Evolutionary conservation across 2,888 invertebrate species (phyloP).

Genomic region (Electrophaes corylata): DNA sequence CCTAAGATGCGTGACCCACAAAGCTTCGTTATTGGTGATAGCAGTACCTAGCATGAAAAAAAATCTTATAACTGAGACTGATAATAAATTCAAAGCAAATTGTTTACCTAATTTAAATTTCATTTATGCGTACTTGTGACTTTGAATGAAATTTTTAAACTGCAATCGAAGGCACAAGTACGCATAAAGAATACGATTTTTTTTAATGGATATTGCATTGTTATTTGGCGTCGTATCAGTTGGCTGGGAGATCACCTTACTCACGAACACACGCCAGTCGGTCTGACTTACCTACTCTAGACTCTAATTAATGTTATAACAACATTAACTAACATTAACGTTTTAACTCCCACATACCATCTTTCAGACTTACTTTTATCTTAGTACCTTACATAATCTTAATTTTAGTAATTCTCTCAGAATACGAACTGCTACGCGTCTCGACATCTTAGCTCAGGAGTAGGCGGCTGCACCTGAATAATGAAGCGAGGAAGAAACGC

Average conservation of each 20-base stretch:
- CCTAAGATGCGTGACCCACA: too few relatives aligned
- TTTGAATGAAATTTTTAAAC: background rate
- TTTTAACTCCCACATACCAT: background rate
- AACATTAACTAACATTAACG: background rate
- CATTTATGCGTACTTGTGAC: background rate
- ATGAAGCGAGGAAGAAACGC: conserved; percentile 22
- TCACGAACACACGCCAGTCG: background rate
- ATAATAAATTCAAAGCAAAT: background rate
- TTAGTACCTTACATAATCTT: too few relatives aligned
- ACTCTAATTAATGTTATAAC: conserved; percentile 6
- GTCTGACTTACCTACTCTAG: background rate
- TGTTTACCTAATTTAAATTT: background rate
- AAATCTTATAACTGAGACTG: too few relatives aligned
- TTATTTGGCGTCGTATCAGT: background rate
- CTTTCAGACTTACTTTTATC: too few relatives aligned
- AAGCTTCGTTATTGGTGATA: too few relatives aligned
- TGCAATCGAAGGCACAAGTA: too few relatives aligned
- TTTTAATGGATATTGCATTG: too few relatives aligned
- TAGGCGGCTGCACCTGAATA: conserved; percentile 18
- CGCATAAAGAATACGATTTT: background rate
- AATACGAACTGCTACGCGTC: background rate
- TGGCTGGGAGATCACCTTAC: background rate
- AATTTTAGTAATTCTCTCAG: background rate
- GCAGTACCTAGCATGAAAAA: too few relatives aligned
- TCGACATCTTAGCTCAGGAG: background rate